Conservation (phyloP, 2,797 vertebrate genomes). For the Galago senegalensis region DNA sequence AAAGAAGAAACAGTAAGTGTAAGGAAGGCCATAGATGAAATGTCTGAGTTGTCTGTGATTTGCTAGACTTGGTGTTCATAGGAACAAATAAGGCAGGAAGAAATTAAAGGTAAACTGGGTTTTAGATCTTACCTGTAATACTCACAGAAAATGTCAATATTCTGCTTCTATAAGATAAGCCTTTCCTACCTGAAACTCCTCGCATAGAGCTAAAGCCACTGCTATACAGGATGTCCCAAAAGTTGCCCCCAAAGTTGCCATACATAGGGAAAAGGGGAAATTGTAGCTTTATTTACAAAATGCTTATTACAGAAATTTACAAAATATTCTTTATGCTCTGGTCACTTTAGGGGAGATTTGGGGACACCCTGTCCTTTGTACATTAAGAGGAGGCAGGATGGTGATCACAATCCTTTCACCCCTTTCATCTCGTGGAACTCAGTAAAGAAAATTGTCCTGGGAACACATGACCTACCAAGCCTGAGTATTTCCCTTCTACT, state of each 20-base stretch:
- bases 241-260: too few species aligned
- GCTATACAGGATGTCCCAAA: too few species aligned
- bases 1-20: not conserved
- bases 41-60: not conserved
- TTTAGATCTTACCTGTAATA: not conserved
- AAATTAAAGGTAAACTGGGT: not conserved
- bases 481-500: not conserved
- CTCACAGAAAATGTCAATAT: not conserved
- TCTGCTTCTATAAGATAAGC: not conserved
- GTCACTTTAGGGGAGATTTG: too few species aligned
- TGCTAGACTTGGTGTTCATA: not conserved
- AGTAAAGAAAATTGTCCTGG: slow-evolving; percentile 13
- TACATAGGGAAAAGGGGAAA: too few species aligned
- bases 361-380: too few species aligned
- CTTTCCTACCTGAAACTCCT: not conserved
- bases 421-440: slow-evolving; percentile 30
- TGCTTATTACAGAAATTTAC: too few species aligned
- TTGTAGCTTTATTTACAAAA: too few species aligned
- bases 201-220: not conserved
- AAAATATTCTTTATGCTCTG: too few species aligned
- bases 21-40: not conserved
- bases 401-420: not conserved
- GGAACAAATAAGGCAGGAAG: not conserved
- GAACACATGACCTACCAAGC: not conserved
- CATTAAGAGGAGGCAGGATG: not conserved